Conservation (phyloP, 2,888 invertebrate species). For the Hyposoter didymator region DNA sequence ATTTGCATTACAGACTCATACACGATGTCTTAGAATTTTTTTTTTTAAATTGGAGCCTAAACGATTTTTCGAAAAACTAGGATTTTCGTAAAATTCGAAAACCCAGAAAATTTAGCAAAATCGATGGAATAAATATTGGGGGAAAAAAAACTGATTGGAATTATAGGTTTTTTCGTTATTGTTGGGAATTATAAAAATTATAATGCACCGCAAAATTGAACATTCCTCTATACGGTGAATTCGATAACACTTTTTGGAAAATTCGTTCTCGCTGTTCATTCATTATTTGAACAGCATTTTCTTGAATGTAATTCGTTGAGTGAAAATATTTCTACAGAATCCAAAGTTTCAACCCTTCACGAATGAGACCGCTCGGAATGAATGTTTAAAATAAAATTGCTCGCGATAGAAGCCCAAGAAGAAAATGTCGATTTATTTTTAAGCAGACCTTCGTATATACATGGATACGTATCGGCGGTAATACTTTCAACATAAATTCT, state of each 20-base stretch:
- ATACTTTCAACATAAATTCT: conserved; percentile 4
- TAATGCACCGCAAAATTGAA: no score
- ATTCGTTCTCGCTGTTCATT: not conserved
- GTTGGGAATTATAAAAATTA: no score
- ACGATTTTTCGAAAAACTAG: no score
- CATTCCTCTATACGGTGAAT: not conserved
- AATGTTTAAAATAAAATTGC: not conserved
- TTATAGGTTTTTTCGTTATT: no score
- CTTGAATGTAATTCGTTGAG: not conserved
- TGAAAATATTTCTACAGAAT: not conserved
- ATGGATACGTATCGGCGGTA: not conserved
- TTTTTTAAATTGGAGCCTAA: no score
- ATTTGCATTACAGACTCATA: no score
- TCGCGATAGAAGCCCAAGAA: not conserved
- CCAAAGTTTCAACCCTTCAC: not conserved
- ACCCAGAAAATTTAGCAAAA: no score
- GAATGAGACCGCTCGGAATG: not conserved
- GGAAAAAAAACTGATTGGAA: no score
- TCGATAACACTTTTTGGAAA: not conserved
- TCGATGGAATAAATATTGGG: no score
- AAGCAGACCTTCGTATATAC: not conserved
- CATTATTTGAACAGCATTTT: not conserved
- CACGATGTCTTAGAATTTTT: no score
- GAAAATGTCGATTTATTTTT: not conserved
- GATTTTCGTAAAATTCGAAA: no score